Base-by-base conservation (phyloP, 2,888 invertebrate genomes). In the Mesorhabditis spiculigera region DNA sequence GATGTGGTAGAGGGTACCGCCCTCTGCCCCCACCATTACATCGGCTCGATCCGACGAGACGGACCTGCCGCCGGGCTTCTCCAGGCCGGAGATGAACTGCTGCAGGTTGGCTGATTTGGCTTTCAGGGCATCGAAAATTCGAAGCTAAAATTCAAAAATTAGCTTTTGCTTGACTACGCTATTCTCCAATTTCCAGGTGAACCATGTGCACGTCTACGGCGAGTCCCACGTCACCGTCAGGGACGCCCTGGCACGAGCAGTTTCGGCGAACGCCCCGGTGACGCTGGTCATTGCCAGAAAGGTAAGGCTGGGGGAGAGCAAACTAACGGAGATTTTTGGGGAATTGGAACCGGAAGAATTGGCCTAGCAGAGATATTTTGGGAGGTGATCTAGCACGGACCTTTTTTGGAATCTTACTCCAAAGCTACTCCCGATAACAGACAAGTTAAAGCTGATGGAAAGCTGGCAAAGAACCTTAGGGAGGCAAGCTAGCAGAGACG, bases 11-110 rank as follows among this genome's bases (percentile, higher is more conserved):
- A 93, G 81, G 97, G 97, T 42, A 91, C 93, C 71, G 97, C 98
- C 89, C 94, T 96, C 63, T 90, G 96, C 71, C 97, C 98, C 4
- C 98, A 98, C 88, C 98, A 97, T 89, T 97, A 96, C 87, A 96
- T 98, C 86, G 91, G 97, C 79, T 74, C 77, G 62, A 95, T 98
- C 83, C 89, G 97, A 82, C 92, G 93, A n/a, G 95, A 96, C 87
- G 97, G 98, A 1, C 97, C 98, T 0, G 96, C 98, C 4, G n/a
- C n/a, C 5, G 93, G 91, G 5, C 91, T 91, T 66, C 90, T 98
- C 50, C 91, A 91, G 78, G 93, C 95, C 13, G 96, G 96, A 0
- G 98, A 99, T 87, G 98, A 98, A 88, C 89, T 98, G 72, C 89
- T 98, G 73, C 91, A 91, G 88, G 90, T 90, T 6, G 5, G 58